phyloP scores from a whole-genome alignment of 2,797 vertebrate genomes.

The Tragelaphus eurycerus region DNA sequence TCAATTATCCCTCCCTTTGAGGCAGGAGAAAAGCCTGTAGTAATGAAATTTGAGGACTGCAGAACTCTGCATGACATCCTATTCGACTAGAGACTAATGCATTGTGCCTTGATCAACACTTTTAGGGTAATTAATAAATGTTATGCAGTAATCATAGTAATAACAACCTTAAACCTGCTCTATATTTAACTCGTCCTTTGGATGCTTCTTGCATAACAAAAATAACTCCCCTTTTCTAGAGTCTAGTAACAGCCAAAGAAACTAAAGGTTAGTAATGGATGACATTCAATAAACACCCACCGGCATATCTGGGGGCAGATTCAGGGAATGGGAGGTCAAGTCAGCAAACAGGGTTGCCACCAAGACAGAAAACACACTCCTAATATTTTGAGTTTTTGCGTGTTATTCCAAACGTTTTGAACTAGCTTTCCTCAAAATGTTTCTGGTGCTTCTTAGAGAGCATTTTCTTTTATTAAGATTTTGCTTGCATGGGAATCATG shows the following conservation, averaged over 20 bases:
- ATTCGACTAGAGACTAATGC: not conserved
- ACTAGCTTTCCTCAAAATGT: not conserved
- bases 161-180: not conserved
- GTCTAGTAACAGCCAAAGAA: conserved; percentile 24
- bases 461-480: not conserved
- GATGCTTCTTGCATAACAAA: conserved; percentile 38
- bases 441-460: conserved; percentile 9
- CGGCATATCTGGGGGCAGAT: not conserved
- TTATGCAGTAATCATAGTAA: conserved; percentile 28
- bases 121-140: conserved; percentile 7
- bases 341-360: not conserved
- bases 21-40: not conserved
- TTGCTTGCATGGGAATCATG: not conserved
- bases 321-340: not conserved
- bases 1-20: not conserved
- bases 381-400: not conserved
- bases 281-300: not conserved
- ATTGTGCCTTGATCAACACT: not conserved
- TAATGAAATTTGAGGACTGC: not conserved
- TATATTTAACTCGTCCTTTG: conserved; percentile 54
- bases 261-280: not conserved
- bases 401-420: not conserved
- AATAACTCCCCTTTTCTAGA: conserved; percentile 45
- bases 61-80: not conserved
- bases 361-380: not conserved